Conservation (phyloP, 2,888 invertebrate species). For the Crossocerus cetratus region DNA sequence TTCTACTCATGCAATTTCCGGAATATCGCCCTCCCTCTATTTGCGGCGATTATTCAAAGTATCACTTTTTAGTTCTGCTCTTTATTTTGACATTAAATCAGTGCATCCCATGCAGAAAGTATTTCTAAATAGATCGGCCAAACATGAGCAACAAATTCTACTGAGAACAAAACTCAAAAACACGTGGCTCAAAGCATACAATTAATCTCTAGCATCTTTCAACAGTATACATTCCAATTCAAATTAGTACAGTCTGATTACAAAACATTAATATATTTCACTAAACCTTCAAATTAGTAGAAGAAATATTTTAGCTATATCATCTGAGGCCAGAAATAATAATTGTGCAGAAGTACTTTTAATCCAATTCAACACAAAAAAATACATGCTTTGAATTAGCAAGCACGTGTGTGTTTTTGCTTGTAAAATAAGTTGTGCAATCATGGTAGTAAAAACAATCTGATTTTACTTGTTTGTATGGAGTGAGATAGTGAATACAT, state of each 20-base stretch:
- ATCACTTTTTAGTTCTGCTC: conserved; percentile 14
- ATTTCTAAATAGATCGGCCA: background rate
- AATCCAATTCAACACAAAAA: no score
- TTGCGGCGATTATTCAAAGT: conserved; percentile 32
- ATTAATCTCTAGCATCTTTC: background rate
- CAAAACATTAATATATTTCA: conserved; percentile 18
- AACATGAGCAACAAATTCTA: background rate
- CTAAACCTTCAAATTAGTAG: conserved; percentile 11
- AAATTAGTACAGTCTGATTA: conserved; percentile 11
- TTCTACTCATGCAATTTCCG: conserved; percentile 61
- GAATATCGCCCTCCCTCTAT: conserved; percentile 54
- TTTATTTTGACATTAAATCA: conserved; percentile 11
- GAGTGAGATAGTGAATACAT: no score
- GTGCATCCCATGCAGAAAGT: conserved; percentile 21
- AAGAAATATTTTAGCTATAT: background rate
- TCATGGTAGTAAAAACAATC: no score
- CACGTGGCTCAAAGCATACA: conserved; percentile 1
- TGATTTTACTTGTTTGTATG: no score
- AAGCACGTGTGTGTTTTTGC: no score
- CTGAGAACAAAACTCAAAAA: conserved; percentile 6
- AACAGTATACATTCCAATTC: conserved; percentile 18
- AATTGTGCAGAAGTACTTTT: no score
- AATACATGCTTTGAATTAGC: no score
- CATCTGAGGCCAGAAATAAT: no score
- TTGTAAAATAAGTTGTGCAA: no score